Evolutionary conservation across 2,888 invertebrate species (phyloP).

Genomic region (Lasioglossum marginatum): DNA sequence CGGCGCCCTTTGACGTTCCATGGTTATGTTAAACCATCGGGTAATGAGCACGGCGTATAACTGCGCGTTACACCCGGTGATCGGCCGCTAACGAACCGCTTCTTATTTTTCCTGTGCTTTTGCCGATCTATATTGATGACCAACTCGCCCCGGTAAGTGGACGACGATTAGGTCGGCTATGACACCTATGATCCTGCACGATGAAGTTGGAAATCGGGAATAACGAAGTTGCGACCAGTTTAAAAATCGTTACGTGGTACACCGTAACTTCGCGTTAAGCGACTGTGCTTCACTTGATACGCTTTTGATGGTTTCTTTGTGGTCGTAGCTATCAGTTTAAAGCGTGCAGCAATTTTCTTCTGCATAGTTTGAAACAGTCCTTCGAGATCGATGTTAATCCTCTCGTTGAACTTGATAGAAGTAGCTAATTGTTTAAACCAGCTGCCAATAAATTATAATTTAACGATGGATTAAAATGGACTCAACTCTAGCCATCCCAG

Average conservation of each 20-base stretch:
- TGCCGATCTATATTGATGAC: constrained; percentile 23
- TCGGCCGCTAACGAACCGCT: constrained; percentile 42
- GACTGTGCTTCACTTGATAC: not conserved
- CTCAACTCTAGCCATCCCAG: no score
- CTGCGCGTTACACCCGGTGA: not conserved
- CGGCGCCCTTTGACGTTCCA: constrained; percentile 42
- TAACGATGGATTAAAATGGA: not conserved
- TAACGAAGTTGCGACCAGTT: not conserved
- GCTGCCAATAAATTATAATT: not conserved
- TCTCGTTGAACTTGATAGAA: not conserved
- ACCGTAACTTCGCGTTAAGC: constrained; percentile 1
- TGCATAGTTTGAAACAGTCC: not conserved
- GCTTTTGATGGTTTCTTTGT: not conserved
- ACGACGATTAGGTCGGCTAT: constrained; percentile 29
- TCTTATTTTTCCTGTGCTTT: constrained; percentile 54
- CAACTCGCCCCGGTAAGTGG: constrained; percentile 19
- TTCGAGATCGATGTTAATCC: no score
- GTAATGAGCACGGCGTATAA: constrained; percentile 19
- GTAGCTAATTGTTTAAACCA: not conserved
- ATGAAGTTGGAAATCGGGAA: not conserved
- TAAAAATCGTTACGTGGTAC: not conserved
- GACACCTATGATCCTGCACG: not conserved
- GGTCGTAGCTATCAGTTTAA: not conserved
- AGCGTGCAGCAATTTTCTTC: not conserved
- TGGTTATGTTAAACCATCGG: constrained; percentile 27